Percentiles rank a stretch among this genome's conserved stretches.
These are phyloP conservation scores for Galerucella pusilla DNA, from an alignment of 2,888 invertebrate genomes.

Conservation along the genomic window DNA sequence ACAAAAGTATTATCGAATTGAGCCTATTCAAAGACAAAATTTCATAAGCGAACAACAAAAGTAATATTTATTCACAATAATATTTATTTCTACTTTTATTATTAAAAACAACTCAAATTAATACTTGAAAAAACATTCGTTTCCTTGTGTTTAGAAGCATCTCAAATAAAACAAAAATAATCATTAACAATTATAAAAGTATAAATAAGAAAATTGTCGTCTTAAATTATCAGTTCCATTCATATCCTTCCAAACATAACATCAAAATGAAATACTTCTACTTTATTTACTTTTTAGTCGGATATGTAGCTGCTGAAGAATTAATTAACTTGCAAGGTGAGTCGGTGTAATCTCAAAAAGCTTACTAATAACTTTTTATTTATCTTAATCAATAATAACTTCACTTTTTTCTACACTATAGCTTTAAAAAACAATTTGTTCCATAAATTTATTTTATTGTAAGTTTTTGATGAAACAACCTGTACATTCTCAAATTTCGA, in stretches of 20 bases:
- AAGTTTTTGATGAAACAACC: no score
- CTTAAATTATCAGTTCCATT: background rate
- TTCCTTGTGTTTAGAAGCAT: background rate
- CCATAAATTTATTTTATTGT: no score
- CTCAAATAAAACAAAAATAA: background rate
- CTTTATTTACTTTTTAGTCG: constrained; percentile 12
- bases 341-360: no score
- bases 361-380: no score
- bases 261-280: constrained; percentile 18
- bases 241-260: background rate
- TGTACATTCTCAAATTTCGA: no score
- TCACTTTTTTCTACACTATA: no score
- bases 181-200: background rate
- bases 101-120: background rate
- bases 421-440: no score
- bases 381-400: no score
- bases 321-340: background rate
- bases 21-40: background rate
- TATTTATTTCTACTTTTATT: background rate
- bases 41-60: background rate
- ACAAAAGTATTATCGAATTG: background rate
- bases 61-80: background rate
- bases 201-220: constrained; percentile 4
- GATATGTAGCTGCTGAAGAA: constrained; percentile 6
- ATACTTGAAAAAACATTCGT: background rate